Conservation (phyloP, 2,113 vertebrate species). For the Xyliphius kryptos region DNA sequence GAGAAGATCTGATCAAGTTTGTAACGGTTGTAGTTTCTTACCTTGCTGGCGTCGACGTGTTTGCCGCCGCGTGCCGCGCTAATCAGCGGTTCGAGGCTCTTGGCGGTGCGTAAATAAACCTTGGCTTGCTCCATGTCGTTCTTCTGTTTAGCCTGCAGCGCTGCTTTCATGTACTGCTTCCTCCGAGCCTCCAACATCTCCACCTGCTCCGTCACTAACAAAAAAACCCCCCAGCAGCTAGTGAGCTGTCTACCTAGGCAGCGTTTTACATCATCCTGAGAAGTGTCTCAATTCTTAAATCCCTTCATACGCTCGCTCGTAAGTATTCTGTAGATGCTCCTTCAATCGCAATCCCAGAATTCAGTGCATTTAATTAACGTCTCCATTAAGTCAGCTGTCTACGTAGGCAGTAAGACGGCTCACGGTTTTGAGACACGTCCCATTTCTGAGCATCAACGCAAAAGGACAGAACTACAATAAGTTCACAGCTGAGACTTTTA, state of each 20-base stretch:
- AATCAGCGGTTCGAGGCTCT: conserved; percentile 74
- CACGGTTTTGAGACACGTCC: too few species aligned
- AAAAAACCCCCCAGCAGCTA: neutral
- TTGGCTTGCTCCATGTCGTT: conserved; percentile 88
- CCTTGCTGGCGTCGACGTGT: conserved; percentile 73
- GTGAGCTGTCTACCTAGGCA: too few species aligned
- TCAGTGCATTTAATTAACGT: too few species aligned
- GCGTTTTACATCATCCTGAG: neutral
- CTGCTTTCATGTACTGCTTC: conserved; percentile 86
- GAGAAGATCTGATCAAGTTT: too few species aligned
- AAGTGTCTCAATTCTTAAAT: neutral
- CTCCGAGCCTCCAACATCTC: conserved; percentile 80
- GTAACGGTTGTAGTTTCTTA: conserved; percentile 49
- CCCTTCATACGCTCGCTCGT: too few species aligned
- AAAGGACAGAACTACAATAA: too few species aligned
- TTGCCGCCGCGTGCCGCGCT: conserved; percentile 69
- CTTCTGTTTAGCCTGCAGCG: conserved; percentile 84
- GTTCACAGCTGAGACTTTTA: too few species aligned
- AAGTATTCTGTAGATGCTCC: too few species aligned
- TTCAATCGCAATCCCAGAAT: too few species aligned
- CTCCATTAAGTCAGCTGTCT: too few species aligned
- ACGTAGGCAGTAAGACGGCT: too few species aligned
- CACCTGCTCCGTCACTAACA: conserved; percentile 74
- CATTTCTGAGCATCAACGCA: too few species aligned
- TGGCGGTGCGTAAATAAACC: conserved; percentile 74